A percentile compares a stretch with the other conserved stretches of the same genome.
Evolutionary conservation across 2,888 invertebrate genomes (phyloP).

Genomic region (Caenorhabditis sp.): DNA sequence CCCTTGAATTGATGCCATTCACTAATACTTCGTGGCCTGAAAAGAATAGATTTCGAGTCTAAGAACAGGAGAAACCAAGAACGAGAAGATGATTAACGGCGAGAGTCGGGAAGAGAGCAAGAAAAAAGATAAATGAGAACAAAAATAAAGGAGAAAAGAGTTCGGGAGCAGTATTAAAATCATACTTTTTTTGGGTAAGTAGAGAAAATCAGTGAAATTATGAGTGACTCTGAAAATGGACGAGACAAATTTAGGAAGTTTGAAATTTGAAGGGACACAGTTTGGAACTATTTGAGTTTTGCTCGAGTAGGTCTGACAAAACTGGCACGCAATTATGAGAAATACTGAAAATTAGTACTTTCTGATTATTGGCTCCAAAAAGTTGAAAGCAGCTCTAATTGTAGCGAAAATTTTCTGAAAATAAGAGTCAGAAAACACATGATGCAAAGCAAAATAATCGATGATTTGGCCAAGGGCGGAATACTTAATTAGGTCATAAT

Average conservation of each 20-base stretch:
- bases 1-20: conserved; percentile 22
- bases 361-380: no score
- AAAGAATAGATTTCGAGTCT: background rate
- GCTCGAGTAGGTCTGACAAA: no score
- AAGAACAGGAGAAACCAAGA: background rate
- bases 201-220: no score
- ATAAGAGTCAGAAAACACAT: background rate
- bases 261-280: no score
- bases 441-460: background rate
- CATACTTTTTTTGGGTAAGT: no score
- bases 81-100: background rate
- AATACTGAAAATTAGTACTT: no score
- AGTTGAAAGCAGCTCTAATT: no score
- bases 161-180: no score
- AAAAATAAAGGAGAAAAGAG: background rate
- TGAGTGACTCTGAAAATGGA: no score
- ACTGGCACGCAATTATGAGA: no score
- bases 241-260: no score
- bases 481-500: conserved; percentile 31
- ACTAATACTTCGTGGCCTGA: background rate
- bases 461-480: background rate
- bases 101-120: background rate
- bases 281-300: no score
- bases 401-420: background rate
- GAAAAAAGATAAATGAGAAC: background rate